phyloP scores from a whole-genome alignment of 2,888 invertebrate species.

The Drosophila multiciliata region DNA sequence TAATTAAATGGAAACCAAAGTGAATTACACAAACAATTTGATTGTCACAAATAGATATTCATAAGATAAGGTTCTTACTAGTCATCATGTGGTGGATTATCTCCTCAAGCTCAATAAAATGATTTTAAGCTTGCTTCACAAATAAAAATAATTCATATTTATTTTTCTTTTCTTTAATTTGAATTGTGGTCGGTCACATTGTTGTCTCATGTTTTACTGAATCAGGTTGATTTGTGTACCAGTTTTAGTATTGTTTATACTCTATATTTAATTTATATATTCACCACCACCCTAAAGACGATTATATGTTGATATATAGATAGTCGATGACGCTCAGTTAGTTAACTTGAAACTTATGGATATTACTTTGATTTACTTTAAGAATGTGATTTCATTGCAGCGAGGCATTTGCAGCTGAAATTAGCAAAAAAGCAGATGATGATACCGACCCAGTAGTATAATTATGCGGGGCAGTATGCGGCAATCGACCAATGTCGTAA shows the following conservation, averaged over 20 bases:
- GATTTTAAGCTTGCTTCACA: neutral
- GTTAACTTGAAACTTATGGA: neutral
- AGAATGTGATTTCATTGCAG: neutral
- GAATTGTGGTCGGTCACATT: too few relatives aligned
- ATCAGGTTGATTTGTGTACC: neutral
- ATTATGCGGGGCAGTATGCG: conserved; percentile 4
- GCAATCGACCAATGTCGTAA: conserved; percentile 47
- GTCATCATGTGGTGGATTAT: neutral
- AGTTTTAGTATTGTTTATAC: neutral
- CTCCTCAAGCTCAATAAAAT: neutral
- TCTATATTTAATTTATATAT: too few relatives aligned
- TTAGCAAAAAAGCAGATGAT: conserved; percentile 1
- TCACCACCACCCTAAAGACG: too few relatives aligned
- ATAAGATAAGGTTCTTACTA: neutral
- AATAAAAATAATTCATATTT: neutral
- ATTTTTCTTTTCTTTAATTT: too few relatives aligned
- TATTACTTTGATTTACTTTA: neutral
- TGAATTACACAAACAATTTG: neutral
- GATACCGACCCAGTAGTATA: conserved; percentile 7
- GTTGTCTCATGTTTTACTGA: neutral
- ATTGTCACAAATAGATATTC: neutral
- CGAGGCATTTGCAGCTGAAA: conserved; percentile 5
- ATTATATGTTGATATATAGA: neutral
- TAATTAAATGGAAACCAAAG: neutral
- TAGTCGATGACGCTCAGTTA: neutral